Evolutionary conservation across 2,888 invertebrate species (phyloP).

Genomic region (Epinotia ramella): DNA sequence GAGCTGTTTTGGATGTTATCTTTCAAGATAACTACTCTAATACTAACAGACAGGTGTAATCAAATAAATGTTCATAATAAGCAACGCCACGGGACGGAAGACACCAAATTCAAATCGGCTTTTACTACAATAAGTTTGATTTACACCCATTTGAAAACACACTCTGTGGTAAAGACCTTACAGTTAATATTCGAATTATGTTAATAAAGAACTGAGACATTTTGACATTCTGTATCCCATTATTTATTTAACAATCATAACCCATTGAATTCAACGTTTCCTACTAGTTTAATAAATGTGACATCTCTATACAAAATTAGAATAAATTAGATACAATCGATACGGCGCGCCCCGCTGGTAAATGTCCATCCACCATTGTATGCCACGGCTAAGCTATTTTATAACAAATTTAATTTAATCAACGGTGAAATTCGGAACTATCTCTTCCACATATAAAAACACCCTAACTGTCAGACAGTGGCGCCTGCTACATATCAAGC

Average conservation of each 20-base stretch:
- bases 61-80: conserved; percentile 30
- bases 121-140: not conserved
- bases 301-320: conserved; percentile 49
- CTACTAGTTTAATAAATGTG: conserved; percentile 46
- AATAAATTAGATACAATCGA: conserved; percentile 47
- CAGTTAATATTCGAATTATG: not conserved
- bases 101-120: not conserved
- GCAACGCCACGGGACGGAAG: conserved; percentile 27
- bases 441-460: not conserved
- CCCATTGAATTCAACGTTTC: conserved; percentile 47
- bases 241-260: conserved; percentile 46
- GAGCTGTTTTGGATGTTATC: conserved; percentile 18
- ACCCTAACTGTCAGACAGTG: not conserved
- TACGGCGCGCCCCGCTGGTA: conserved; percentile 51
- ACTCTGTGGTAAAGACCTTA: not conserved
- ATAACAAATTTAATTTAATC: conserved; percentile 21
- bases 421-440: conserved; percentile 17
- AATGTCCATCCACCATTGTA: conserved; percentile 44
- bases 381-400: conserved; percentile 35
- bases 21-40: conserved; percentile 3
- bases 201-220: not conserved
- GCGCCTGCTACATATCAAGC: too few relatives aligned
- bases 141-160: not conserved
- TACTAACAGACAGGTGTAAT: conserved; percentile 33
- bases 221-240: conserved; percentile 2